These are phyloP conservation scores for Delphinus delphis DNA, from an alignment of 2,113 vertebrate species.

Conservation along the genomic window DNA sequence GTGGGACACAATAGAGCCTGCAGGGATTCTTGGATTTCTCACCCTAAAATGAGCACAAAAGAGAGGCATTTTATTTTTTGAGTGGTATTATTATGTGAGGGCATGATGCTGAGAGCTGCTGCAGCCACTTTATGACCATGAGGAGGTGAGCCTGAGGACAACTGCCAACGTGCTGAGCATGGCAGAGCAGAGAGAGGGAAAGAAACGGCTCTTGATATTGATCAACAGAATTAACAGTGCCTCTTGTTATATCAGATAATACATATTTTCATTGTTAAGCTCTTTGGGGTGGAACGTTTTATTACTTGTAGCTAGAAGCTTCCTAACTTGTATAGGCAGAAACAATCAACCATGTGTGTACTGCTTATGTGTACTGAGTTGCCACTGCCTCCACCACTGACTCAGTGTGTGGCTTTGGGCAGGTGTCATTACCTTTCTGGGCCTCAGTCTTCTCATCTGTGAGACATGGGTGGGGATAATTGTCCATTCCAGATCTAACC, in stretches of 20 bases:
- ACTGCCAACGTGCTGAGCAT: background rate
- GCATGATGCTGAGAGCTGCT: background rate
- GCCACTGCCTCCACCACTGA: background rate
- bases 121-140: background rate
- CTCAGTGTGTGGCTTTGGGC: background rate
- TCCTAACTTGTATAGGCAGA: background rate
- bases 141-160: background rate
- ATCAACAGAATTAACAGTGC: background rate
- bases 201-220: background rate
- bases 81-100: background rate
- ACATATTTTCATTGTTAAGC: background rate
- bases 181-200: background rate
- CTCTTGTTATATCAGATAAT: background rate
- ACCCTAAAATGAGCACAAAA: background rate
- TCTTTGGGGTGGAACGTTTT: background rate
- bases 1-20: background rate
- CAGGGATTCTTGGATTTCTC: background rate
- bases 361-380: background rate
- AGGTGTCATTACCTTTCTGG: background rate
- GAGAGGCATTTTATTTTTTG: background rate
- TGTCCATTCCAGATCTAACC: background rate
- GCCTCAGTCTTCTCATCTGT: background rate
- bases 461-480: background rate
- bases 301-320: background rate
- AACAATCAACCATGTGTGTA: background rate